Conservation (phyloP, 2,888 invertebrate genomes). For the Gryllus longicercus region DNA sequence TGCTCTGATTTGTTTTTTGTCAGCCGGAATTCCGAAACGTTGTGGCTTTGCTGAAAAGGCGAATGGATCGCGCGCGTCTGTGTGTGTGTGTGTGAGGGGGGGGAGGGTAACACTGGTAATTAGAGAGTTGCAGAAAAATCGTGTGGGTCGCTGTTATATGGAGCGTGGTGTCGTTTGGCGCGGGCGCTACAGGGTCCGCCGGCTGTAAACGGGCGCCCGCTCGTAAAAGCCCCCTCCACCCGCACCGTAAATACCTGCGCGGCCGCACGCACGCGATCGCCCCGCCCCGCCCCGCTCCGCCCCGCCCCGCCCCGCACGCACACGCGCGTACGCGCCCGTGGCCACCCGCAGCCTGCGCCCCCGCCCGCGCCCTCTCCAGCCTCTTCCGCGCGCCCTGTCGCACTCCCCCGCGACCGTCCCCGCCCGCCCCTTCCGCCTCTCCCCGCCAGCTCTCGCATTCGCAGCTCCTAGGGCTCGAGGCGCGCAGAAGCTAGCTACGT, state of each 20-base stretch:
- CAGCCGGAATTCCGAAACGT: not conserved
- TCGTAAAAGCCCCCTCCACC: not conserved
- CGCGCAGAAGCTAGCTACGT: too few relatives aligned
- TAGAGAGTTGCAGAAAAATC: not conserved
- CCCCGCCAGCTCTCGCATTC: too few relatives aligned
- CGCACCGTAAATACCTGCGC: not conserved
- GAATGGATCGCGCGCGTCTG: not conserved
- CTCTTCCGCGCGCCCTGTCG: too few relatives aligned
- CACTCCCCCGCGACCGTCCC: accelerated
- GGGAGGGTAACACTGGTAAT: not conserved
- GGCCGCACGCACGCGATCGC: too few relatives aligned
- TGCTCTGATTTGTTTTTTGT: not conserved
- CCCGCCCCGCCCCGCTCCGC: too few relatives aligned
- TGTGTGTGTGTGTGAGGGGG: not conserved
- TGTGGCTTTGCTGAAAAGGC: not conserved
- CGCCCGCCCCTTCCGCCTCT: too few relatives aligned
- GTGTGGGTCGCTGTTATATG: not conserved
- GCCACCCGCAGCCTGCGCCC: too few relatives aligned
- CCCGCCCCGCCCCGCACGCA: too few relatives aligned
- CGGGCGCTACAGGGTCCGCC: not conserved
- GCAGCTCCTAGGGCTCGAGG: too few relatives aligned
- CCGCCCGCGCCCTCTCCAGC: too few relatives aligned
- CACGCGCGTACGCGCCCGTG: too few relatives aligned
- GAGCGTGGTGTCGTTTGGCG: not conserved
- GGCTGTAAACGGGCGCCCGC: not conserved